Evolutionary conservation across 2,797 vertebrate genomes (phyloP), one percentile per base, ranked within the genome.

Genomic region (Botia kubotai): DNA sequence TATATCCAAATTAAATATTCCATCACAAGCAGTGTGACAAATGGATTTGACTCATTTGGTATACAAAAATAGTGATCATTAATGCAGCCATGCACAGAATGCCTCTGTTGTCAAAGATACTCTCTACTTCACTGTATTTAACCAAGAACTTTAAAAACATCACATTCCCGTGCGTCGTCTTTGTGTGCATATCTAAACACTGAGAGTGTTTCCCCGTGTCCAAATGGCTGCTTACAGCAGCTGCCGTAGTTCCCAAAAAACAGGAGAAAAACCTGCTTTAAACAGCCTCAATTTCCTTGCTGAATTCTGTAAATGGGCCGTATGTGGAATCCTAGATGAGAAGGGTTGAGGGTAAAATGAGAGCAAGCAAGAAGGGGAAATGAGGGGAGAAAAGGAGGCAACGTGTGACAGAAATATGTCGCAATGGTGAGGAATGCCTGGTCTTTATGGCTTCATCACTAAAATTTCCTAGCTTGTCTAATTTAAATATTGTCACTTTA

Each of bases 1-100:
- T 98, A 97, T 96, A 97, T 98, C 97, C 96, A 99, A 98, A 99
- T 99, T 98, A 98, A 99, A 97, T 98, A 99, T 98, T 96, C 97
- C 97, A 96, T 98, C 97, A 99, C 93, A 94, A 95, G 95, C 94
- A 94, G 96, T 97, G 97, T 98, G 97, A 98, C 97, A 96, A 98
- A 99, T 98, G 96, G 96, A 98, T 97, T 96, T 98, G 98, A 98
- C 97, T 98, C 97, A 96, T 97, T 96, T 96, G 94, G 97, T 97
- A 97, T 98, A 97, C 96, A 96, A 97, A 98, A 98, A 98, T 97
- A 97, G 96, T 95, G 96, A 97, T 96, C 95, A 97, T 98, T 98
- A 98, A 97, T 94, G 94, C 95, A 94, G 92, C 95, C 96, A 96
- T 94, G 93, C 93, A 92, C 94, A 92, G 94, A 95, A 95, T 92